These are phyloP conservation scores for Nomada fabriciana DNA, from an alignment of 2,888 invertebrate species.

Conservation along the genomic window DNA sequence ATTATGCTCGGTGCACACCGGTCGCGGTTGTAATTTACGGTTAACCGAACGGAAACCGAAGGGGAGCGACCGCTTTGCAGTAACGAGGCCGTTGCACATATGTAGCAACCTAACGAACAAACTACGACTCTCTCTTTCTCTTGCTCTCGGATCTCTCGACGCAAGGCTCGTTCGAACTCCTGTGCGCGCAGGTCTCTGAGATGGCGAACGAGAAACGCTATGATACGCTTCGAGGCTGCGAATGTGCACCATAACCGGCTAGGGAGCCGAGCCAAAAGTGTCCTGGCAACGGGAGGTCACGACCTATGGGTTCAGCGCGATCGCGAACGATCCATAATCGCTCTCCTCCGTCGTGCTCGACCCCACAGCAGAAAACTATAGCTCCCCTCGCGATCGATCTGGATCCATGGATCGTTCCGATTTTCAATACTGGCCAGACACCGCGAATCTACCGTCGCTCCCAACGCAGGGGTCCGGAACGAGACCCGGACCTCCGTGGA, in stretches of 20 bases:
- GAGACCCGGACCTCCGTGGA: slow-evolving; percentile 8
- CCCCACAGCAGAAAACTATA: slow-evolving; percentile 5
- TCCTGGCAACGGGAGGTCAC: slow-evolving; percentile 70
- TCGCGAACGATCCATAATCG: slow-evolving; percentile 68
- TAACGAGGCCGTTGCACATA: slow-evolving; percentile 72
- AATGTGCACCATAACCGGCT: not conserved
- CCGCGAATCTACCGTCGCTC: slow-evolving; percentile 21
- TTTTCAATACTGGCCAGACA: slow-evolving; percentile 2
- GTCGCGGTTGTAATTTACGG: slow-evolving; percentile 82
- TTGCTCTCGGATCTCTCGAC: not conserved
- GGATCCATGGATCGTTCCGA: slow-evolving; percentile 60
- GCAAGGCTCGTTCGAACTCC: too few species aligned
- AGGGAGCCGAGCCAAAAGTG: slow-evolving; percentile 66
- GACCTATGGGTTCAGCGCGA: slow-evolving; percentile 75
- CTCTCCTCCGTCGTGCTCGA: slow-evolving; percentile 44
- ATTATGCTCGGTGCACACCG: slow-evolving; percentile 82
- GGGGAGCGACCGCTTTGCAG: slow-evolving; percentile 75
- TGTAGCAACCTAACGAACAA: slow-evolving; percentile 71
- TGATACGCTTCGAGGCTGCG: not conserved
- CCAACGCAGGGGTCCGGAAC: slow-evolving; percentile 5
- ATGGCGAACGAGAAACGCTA: not conserved
- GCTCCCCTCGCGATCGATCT: slow-evolving; percentile 53
- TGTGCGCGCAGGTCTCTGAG: too few species aligned
- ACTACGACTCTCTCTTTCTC: slow-evolving; percentile 57
- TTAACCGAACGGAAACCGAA: slow-evolving; percentile 83